Evolutionary conservation across 2,113 vertebrate species (phyloP), one percentile per base, ranked within the genome.

Genomic region (Sarotherodon lohbergeri): DNA sequence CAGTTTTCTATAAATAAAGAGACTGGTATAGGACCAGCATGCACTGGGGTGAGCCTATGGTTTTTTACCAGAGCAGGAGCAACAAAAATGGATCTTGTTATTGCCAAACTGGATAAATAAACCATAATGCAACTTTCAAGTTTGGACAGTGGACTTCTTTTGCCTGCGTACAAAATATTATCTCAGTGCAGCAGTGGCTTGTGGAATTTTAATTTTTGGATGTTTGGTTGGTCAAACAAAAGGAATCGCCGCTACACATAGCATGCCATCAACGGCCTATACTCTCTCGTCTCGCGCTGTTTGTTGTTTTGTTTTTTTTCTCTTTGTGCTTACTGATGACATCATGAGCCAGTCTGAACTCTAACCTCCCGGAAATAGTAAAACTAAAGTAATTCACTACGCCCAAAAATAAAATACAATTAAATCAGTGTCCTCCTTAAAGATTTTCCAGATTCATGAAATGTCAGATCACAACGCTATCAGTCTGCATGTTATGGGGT

Each of bases 111-210:
- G 6, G 1, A 57, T 5, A 57, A 57, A 57, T 27, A 57, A 6
- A 27, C 6, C 55, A 3, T 14, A 8, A 12, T 0, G 0, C 24
- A 57, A 57, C 13, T 57, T 57, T 16, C 7, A 13, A 24, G 22
- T 24, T 24, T 56, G 54, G 22, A 56, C 54, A 13, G 54, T 24
- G 54, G 54, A 56, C 11, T 2, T 57, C 12, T 27, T 57, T 57
- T 57, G 14, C 12, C 7, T 59, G 4, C 0, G 13, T 59, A 16
- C 56, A 16, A 59, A 59, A 59, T 5, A 16, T 16, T 59, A 59
- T 9, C 7, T 59, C 56, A 59, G 24, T 59, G 56, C 13, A 0
- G 24, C 7, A 59, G 24, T 16, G 56, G 13, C 1, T 59, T 29
- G 3, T 29, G 56, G 29, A 59, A 59, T 5, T 29, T 29, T 0